A percentile compares a stretch with the other conserved stretches of the same genome.
Evolutionary conservation across 1,140 invertebrate genomes (phyloP).

Genomic region (Lanistes nyassanus): DNA sequence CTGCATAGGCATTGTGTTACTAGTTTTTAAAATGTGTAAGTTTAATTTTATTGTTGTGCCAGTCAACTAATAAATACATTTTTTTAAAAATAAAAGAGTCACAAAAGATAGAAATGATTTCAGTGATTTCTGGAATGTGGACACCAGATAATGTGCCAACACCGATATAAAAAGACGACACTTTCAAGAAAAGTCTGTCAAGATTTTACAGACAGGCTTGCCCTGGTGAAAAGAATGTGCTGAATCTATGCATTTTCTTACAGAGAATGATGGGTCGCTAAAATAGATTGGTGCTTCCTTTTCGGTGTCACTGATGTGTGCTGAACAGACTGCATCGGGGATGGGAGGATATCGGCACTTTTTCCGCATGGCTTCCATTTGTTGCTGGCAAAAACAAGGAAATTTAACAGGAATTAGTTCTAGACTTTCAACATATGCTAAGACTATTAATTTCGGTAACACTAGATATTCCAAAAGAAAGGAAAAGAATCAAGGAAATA

Average conservation of each 20-base stretch:
- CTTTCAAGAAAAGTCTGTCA: too few relatives aligned
- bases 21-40: too few relatives aligned
- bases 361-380: slow-evolving; percentile 37
- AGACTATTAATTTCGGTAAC: background rate
- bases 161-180: background rate
- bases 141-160: background rate
- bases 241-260: too few relatives aligned
- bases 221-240: too few relatives aligned
- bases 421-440: background rate
- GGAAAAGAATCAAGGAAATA: background rate
- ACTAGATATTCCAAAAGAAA: background rate
- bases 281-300: slow-evolving; percentile 42
- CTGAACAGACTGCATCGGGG: slow-evolving; percentile 48
- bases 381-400: slow-evolving; percentile 30
- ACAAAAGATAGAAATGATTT: background rate
- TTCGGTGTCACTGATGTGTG: slow-evolving; percentile 35
- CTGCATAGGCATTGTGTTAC: too few relatives aligned
- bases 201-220: too few relatives aligned
- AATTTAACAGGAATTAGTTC: background rate
- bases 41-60: background rate
- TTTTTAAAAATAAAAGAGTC: too few relatives aligned
- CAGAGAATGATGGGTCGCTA: slow-evolving; percentile 48
- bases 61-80: too few relatives aligned
- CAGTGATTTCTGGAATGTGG: background rate
- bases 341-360: slow-evolving; percentile 39